These are phyloP conservation scores for Watsonalla cultraria DNA, from an alignment of 2,888 invertebrate genomes.

Conservation along the genomic window DNA sequence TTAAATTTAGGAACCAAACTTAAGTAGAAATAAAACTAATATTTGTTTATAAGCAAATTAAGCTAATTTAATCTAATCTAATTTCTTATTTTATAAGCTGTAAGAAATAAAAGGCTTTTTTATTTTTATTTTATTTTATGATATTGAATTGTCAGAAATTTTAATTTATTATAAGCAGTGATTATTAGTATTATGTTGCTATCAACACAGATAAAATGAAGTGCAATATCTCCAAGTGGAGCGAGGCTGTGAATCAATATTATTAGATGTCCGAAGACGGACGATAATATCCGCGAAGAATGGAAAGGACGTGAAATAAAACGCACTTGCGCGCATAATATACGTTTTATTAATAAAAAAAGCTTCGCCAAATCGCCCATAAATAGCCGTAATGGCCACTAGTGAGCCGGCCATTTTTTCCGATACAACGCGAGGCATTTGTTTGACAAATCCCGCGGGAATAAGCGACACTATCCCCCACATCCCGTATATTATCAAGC, in stretches of 20 bases:
- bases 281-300: constrained; percentile 68
- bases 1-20: too few relatives aligned
- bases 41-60: too few relatives aligned
- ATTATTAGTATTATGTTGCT: constrained; percentile 1
- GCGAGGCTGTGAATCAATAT: constrained; percentile 50
- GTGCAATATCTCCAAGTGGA: constrained; percentile 33
- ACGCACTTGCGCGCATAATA: constrained; percentile 78
- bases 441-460: constrained; percentile 77
- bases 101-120: too few relatives aligned
- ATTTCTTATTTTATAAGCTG: too few relatives aligned
- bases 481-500: constrained; percentile 65
- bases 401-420: constrained; percentile 72
- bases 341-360: constrained; percentile 79
- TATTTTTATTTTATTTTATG: too few relatives aligned
- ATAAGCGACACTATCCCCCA: constrained; percentile 62
- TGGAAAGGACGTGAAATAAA: constrained; percentile 66
- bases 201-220: constrained; percentile 22
- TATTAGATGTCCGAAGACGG: constrained; percentile 71
- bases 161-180: constrained; percentile 14
- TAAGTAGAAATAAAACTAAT: too few relatives aligned
- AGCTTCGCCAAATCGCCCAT: constrained; percentile 71
- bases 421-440: constrained; percentile 73
- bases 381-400: constrained; percentile 75
- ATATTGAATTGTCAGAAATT: constrained; percentile 10
- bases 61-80: too few relatives aligned